Conservation (phyloP, 2,113 vertebrate genomes). For the Scatophagus argus region DNA sequence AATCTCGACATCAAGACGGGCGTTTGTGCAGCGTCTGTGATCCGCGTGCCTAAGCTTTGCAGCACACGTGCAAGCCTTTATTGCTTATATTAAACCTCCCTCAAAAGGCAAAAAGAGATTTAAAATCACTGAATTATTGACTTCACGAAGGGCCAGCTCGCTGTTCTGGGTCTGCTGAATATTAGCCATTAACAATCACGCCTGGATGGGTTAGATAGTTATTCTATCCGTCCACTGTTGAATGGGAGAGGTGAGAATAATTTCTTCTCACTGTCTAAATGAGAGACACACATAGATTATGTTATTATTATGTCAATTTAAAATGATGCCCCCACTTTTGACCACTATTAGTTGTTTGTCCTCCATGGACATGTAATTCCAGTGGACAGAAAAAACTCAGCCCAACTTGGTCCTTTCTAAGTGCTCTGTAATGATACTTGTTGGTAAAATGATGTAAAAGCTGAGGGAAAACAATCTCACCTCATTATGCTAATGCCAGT, state of each 20-base stretch:
- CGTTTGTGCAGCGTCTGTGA: neutral
- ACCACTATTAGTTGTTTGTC: no score
- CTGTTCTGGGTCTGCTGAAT: slow-evolving; percentile 29
- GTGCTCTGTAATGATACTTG: no score
- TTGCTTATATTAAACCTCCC: slow-evolving; percentile 33
- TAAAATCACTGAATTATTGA: slow-evolving; percentile 54
- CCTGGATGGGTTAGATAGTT: slow-evolving; percentile 42
- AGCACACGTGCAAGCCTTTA: neutral
- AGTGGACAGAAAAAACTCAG: neutral
- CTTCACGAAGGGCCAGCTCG: slow-evolving; percentile 23
- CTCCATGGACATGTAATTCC: neutral
- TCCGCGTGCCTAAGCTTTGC: neutral
- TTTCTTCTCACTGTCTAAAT: neutral
- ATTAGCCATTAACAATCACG: slow-evolving; percentile 53
- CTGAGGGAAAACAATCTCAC: neutral
- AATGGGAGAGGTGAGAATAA: neutral
- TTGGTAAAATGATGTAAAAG: neutral
- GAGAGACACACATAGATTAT: neutral
- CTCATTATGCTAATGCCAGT: neutral
- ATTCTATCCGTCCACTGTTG: slow-evolving; percentile 19
- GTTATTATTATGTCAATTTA: no score
- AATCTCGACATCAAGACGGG: neutral
- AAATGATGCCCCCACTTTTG: no score
- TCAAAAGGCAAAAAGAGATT: slow-evolving; percentile 37
- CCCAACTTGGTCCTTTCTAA: neutral